Conservation (phyloP, 2,113 vertebrate genomes). For the Ciconia stormi region DNA sequence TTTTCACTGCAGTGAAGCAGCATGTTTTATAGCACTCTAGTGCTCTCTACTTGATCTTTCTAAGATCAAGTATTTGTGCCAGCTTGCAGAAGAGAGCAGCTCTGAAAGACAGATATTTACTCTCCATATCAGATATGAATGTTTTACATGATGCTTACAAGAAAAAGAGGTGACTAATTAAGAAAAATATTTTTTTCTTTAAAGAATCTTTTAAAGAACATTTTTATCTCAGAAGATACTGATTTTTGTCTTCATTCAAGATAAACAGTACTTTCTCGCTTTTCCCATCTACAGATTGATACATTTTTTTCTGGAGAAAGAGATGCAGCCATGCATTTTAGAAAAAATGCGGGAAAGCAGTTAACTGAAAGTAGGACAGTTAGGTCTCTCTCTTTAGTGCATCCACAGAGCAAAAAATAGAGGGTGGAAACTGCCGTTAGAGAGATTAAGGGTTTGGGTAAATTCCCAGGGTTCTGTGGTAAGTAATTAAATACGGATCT, state of each 20-base stretch:
- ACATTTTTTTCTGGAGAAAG: background rate
- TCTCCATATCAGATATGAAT: background rate
- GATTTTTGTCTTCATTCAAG: background rate
- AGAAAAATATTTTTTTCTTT: background rate
- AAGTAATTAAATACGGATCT: constrained; percentile 36
- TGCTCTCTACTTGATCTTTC: background rate
- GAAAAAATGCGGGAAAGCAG: background rate
- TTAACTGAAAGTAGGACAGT: background rate
- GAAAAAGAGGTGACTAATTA: background rate
- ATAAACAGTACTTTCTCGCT: background rate
- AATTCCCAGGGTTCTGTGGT: background rate
- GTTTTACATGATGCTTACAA: background rate
- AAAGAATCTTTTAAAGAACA: background rate
- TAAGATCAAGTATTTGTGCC: background rate
- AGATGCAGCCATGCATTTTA: background rate
- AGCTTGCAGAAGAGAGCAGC: background rate
- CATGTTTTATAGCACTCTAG: background rate
- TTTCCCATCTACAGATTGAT: background rate
- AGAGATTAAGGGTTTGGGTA: background rate
- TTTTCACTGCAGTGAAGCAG: background rate
- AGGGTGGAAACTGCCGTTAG: background rate
- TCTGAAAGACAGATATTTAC: background rate
- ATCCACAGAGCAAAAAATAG: background rate
- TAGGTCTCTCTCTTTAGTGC: background rate
- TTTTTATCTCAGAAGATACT: background rate